Conservation (phyloP, 2,113 vertebrate species). For the Recurvirostra avosetta region DNA sequence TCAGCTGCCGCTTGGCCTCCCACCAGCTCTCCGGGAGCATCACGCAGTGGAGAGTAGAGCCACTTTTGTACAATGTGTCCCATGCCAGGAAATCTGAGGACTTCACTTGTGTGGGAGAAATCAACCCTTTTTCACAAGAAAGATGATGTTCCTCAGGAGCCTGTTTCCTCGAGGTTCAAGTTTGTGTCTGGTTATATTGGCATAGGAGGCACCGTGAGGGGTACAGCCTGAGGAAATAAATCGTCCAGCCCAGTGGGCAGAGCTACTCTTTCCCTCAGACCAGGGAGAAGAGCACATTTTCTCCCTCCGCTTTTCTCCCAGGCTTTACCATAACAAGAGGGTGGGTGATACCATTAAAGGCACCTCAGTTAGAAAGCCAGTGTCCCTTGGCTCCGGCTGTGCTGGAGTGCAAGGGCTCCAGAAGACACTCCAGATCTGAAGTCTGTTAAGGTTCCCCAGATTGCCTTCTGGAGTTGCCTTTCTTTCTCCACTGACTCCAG, state of each 20-base stretch:
- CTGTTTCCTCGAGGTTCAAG: not conserved
- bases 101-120: not conserved
- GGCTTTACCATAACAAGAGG: not conserved
- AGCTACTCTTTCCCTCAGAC: not conserved
- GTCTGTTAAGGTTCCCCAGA: not conserved
- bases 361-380: not conserved
- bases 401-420: accelerated
- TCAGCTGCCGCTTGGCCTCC: not conserved
- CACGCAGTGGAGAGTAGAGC: accelerated
- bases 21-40: not conserved
- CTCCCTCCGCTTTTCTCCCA: not conserved
- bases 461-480: not conserved
- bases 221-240: not conserved
- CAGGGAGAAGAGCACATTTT: not conserved
- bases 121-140: not conserved
- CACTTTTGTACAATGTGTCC: accelerated
- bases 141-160: not conserved
- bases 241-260: not conserved
- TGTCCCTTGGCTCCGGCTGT: not conserved
- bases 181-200: not conserved
- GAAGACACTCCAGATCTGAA: not conserved
- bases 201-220: not conserved
- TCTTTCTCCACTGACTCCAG: not conserved
- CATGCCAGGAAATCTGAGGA: not conserved
- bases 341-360: not conserved